Conservation (phyloP, 2,888 invertebrate species). For the Merodon equestris region DNA sequence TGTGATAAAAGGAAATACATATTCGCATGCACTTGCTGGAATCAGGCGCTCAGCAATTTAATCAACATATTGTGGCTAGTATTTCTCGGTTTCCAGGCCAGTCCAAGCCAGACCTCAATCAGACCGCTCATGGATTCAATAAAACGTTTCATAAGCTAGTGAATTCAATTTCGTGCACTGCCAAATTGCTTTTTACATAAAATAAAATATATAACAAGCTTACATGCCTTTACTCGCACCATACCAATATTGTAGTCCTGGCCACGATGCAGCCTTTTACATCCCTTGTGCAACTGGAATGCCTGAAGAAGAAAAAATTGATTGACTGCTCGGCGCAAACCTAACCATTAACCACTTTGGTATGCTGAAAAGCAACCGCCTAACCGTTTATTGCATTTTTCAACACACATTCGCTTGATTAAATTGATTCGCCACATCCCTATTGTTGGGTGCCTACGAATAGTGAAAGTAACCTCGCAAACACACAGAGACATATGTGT, state of each 20-base stretch:
- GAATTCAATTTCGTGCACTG: slow-evolving; percentile 59
- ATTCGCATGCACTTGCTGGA: too few species aligned
- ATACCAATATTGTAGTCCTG: neutral
- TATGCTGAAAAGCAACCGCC: slow-evolving; percentile 12
- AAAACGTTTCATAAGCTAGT: slow-evolving; percentile 21
- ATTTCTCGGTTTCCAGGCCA: slow-evolving; percentile 41
- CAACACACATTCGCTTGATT: slow-evolving; percentile 33
- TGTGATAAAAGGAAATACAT: too few species aligned
- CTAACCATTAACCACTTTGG: slow-evolving; percentile 40
- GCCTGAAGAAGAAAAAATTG: slow-evolving; percentile 17
- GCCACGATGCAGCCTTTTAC: neutral
- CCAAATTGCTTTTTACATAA: slow-evolving; percentile 63
- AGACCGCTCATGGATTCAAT: slow-evolving; percentile 54
- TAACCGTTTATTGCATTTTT: slow-evolving; percentile 45
- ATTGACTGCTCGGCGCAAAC: slow-evolving; percentile 30
- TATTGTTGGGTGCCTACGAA: slow-evolving; percentile 18
- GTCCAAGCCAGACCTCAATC: slow-evolving; percentile 30
- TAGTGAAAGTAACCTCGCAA: slow-evolving; percentile 17
- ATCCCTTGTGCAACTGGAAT: neutral
- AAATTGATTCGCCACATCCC: slow-evolving; percentile 58
- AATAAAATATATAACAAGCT: slow-evolving; percentile 18
- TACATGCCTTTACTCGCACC: neutral
- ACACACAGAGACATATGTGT: neutral
- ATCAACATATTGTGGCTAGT: slow-evolving; percentile 55
- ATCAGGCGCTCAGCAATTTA: slow-evolving; percentile 7